Conservation (phyloP, 2,797 vertebrate genomes). For the Pseudochaenichthys georgianus region DNA sequence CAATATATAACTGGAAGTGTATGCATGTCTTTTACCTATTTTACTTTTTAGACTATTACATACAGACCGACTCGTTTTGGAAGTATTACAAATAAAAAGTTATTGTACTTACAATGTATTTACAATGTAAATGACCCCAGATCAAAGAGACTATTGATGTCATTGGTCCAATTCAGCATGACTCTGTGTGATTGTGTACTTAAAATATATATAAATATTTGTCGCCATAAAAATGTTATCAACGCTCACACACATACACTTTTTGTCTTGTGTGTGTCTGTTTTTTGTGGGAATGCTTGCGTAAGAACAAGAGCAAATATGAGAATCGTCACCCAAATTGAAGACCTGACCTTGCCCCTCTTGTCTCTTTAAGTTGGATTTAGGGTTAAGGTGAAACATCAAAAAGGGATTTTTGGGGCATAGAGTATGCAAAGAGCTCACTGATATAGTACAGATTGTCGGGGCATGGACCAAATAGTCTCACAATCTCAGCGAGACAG, state of each 20-base stretch:
- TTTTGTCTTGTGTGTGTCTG: neutral
- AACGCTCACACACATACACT: neutral
- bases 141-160: too few species aligned
- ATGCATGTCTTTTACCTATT: neutral
- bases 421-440: neutral
- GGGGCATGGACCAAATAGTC: neutral
- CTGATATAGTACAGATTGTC: neutral
- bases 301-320: neutral
- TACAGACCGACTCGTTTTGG: neutral
- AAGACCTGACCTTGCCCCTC: neutral
- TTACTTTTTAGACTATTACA: neutral
- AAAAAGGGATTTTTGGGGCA: neutral
- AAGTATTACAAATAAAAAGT: neutral
- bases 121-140: too few species aligned
- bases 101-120: too few species aligned
- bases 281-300: neutral
- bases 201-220: too few species aligned
- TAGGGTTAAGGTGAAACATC: neutral
- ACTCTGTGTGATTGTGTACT: too few species aligned
- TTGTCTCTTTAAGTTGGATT: neutral
- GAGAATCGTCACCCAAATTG: neutral
- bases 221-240: too few species aligned
- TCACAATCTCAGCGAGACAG: neutral
- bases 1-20: slow-evolving; percentile 1
- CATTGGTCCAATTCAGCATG: too few species aligned